Evolutionary conservation across 2,888 invertebrate species (phyloP).

Genomic region (Eupithecia tripunctaria): DNA sequence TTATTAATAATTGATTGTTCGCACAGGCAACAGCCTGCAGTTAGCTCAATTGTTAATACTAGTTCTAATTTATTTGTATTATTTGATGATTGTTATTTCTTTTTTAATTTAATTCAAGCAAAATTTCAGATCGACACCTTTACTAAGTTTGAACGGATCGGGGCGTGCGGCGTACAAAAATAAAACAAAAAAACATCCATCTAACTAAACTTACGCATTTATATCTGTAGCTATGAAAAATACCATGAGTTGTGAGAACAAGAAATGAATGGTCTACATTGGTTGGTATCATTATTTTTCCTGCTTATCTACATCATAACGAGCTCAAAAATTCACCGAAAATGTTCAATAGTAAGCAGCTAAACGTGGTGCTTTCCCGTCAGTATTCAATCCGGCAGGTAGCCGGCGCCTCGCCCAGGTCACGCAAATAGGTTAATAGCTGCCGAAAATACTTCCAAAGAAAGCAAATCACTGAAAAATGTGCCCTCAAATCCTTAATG

Average conservation of each 20-base stretch:
- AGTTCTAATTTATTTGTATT: too few species aligned
- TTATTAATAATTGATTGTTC: too few species aligned
- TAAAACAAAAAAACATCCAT: not conserved
- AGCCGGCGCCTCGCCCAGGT: constrained; percentile 56
- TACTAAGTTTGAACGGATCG: not conserved
- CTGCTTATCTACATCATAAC: not conserved
- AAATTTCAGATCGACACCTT: not conserved
- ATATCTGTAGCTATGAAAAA: not conserved
- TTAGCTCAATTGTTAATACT: too few species aligned
- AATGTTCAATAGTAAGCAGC: not conserved
- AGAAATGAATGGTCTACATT: not conserved
- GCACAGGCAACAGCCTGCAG: too few species aligned
- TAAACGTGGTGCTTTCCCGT: constrained; percentile 36
- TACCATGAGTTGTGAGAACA: not conserved
- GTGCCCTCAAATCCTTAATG: constrained; percentile 51
- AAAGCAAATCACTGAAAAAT: constrained; percentile 69
- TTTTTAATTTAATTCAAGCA: not conserved
- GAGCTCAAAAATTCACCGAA: not conserved
- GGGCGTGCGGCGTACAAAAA: too few species aligned
- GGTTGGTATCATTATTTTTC: not conserved
- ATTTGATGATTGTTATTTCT: too few species aligned
- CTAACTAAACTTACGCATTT: not conserved
- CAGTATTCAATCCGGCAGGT: constrained; percentile 44
- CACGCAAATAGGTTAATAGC: constrained; percentile 76
- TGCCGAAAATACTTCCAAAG: constrained; percentile 62